These are phyloP conservation scores for Bos taurus DNA, from an alignment of 2,113 vertebrate genomes.

Conservation along the genomic window ARS-UCD2.0 NC_037338.1:105608501-105609000, in stretches of 20 bases:
- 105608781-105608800: rapidly evolving
- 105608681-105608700: rapidly evolving
- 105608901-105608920: rapidly evolving
- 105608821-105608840: neutral
- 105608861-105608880: rapidly evolving
- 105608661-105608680: neutral
- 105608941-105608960: rapidly evolving
- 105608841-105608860: rapidly evolving
- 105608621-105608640: rapidly evolving
- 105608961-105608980: neutral
- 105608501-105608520: rapidly evolving
- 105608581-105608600: rapidly evolving
- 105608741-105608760: rapidly evolving
- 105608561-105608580: rapidly evolving
- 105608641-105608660: rapidly evolving
- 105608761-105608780: rapidly evolving
- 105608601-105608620: rapidly evolving
- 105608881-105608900: neutral
- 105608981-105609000: rapidly evolving
- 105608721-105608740: rapidly evolving
- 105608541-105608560: rapidly evolving
- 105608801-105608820: rapidly evolving
- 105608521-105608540: rapidly evolving
- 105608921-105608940: rapidly evolving
- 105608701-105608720: rapidly evolving